Conservation (phyloP, 2,113 vertebrate species). For the Corythaixoides concolor region DNA sequence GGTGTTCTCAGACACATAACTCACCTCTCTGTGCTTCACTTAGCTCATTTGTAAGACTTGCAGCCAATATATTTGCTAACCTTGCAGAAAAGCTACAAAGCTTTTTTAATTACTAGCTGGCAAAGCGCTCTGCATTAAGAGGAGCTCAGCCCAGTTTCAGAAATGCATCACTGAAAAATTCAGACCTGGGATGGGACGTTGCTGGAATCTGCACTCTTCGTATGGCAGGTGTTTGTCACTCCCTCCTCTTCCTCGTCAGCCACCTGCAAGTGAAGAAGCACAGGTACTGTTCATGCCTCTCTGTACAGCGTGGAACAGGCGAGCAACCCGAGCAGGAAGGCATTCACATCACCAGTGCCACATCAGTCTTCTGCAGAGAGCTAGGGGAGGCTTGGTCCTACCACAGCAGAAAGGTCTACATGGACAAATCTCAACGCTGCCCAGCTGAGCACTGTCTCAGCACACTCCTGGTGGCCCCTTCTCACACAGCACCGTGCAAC, state of each 20-base stretch:
- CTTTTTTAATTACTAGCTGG: not conserved
- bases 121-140: not conserved
- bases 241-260: not conserved
- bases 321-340: not conserved
- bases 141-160: not conserved
- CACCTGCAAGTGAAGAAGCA: not conserved
- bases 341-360: not conserved
- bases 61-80: not conserved
- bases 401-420: not conserved
- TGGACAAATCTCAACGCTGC: not conserved
- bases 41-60: not conserved
- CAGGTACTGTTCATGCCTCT: not conserved
- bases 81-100: not conserved
- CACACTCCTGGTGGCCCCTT: not conserved
- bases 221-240: not conserved
- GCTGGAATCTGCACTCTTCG: not conserved
- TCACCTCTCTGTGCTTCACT: not conserved
- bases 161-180: not conserved
- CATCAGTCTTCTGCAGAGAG: not conserved
- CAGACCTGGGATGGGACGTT: not conserved
- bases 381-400: not conserved
- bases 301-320: rapidly evolving
- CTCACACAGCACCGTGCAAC: not conserved
- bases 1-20: not conserved
- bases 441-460: not conserved